Evolutionary conservation across 2,113 vertebrate species (phyloP).

Genomic region (Athene noctua): DNA sequence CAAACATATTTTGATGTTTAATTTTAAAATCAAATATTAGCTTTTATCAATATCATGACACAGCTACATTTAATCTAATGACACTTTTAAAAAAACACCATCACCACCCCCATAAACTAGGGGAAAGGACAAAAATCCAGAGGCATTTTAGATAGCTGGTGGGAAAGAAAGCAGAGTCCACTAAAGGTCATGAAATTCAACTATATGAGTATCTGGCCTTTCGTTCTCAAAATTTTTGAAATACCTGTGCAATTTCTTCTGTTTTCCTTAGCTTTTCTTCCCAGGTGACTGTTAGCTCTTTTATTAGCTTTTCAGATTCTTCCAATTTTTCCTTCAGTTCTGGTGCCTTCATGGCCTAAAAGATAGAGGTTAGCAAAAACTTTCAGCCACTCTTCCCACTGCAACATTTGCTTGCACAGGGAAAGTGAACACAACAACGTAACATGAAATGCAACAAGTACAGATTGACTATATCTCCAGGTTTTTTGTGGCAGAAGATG

Average conservation of each 20-base stretch:
- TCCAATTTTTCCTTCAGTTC: constrained; percentile 96
- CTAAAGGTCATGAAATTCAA: background rate
- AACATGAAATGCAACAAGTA: background rate
- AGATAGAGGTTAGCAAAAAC: background rate
- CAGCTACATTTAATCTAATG: background rate
- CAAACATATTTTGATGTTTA: background rate
- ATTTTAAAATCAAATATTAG: background rate
- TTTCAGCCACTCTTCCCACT: background rate
- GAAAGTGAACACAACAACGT: background rate
- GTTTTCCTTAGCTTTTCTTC: constrained; percentile 98
- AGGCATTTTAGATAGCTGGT: background rate
- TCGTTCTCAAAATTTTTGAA: background rate
- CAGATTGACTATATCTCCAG: background rate
- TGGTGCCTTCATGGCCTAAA: constrained; percentile 94
- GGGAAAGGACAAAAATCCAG: background rate
- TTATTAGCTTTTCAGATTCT: constrained; percentile 96
- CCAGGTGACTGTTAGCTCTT: constrained; percentile 96
- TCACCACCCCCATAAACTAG: background rate
- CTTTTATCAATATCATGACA: background rate
- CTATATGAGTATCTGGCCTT: background rate
- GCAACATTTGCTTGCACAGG: background rate
- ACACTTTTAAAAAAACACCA: background rate
- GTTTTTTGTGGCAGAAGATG: background rate
- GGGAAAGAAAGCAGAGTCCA: background rate
- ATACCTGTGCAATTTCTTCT: constrained; percentile 97